phyloP scores from a whole-genome alignment of 2,113 vertebrate species.

The Alligator mississippiensis region DNA sequence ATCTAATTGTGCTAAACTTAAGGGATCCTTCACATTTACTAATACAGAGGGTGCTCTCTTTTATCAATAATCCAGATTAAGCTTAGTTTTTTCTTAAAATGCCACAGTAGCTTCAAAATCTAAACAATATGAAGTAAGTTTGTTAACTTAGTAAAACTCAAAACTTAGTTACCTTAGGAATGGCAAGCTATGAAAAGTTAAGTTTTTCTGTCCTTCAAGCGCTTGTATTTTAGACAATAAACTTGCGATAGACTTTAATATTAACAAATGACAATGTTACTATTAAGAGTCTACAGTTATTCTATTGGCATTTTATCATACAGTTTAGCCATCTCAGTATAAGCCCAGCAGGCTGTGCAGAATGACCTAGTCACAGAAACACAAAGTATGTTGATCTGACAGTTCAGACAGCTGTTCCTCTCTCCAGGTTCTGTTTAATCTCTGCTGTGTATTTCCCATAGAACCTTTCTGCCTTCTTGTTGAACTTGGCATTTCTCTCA shows the following conservation, averaged over 20 bases:
- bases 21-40: background rate
- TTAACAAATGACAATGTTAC: too few relatives aligned
- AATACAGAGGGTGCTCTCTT: background rate
- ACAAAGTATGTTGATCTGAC: fast-evolving
- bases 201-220: background rate
- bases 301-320: background rate
- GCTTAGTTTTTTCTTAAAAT: background rate
- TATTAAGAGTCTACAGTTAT: background rate
- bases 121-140: background rate
- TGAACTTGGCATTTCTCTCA: constrained; percentile 98
- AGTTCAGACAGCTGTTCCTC: constrained; percentile 92
- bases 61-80: background rate
- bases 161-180: background rate
- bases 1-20: background rate
- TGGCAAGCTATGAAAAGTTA: background rate
- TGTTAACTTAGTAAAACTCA: background rate
- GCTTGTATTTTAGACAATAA: background rate
- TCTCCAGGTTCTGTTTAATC: constrained; percentile 98
- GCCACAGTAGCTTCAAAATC: background rate
- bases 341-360: background rate
- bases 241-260: too few relatives aligned
- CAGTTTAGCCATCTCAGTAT: background rate
- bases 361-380: background rate
- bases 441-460: constrained; percentile 98
- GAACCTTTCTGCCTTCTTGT: constrained; percentile 98